Percentiles rank a stretch among this genome's conserved stretches.
These are phyloP conservation scores for Chymomyza costata DNA, from an alignment of 1,140 invertebrate species.

Conservation along the genomic window DNA sequence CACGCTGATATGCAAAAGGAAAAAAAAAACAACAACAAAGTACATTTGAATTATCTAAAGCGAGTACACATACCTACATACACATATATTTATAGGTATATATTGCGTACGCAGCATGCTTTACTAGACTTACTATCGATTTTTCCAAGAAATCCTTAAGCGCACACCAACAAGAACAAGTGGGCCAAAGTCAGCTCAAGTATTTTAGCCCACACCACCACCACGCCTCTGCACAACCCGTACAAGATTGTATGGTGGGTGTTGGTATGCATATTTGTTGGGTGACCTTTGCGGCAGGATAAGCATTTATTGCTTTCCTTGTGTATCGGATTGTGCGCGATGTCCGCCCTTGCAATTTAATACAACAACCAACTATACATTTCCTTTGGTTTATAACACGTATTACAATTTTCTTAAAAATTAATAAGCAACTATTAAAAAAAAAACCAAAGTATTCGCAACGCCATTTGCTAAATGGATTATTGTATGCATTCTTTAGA, in stretches of 20 bases:
- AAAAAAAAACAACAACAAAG: too few relatives aligned
- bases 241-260: too few relatives aligned
- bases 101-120: too few relatives aligned
- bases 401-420: not conserved
- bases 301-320: not conserved
- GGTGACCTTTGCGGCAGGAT: too few relatives aligned
- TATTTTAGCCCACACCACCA: not conserved
- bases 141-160: constrained; percentile 16
- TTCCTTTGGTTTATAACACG: not conserved
- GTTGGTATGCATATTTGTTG: too few relatives aligned
- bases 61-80: not conserved
- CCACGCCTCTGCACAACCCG: not conserved
- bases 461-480: constrained; percentile 24
- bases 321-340: constrained; percentile 1
- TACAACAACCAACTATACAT: not conserved
- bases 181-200: not conserved
- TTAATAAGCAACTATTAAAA: constrained; percentile 9
- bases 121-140: constrained; percentile 4
- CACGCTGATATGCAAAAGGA: too few relatives aligned
- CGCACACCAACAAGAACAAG: too few relatives aligned
- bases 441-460: constrained; percentile 8
- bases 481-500: constrained; percentile 16
- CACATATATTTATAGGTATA: not conserved
- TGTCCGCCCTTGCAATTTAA: constrained; percentile 19
- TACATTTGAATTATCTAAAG: too few relatives aligned